phyloP scores from a whole-genome alignment of 2,797 vertebrate species.

The Spea hammondii region DNA sequence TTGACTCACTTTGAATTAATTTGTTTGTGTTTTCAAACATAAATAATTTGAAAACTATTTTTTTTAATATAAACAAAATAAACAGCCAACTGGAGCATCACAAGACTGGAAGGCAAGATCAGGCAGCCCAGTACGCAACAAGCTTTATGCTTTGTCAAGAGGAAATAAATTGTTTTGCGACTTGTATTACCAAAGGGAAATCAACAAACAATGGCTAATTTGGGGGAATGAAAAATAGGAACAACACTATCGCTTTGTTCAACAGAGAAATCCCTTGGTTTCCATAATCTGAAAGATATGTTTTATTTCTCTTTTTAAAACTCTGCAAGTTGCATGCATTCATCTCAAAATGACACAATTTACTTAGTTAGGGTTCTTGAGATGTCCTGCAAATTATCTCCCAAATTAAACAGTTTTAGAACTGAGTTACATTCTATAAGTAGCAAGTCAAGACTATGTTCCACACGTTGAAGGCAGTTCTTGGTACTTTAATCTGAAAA shows the following conservation, averaged over 20 bases:
- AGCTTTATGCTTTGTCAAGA: slow-evolving; percentile 39
- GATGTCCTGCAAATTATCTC: too few relatives aligned
- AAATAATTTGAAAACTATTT: too few relatives aligned
- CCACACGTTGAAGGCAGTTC: too few relatives aligned
- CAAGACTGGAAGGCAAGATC: not conserved
- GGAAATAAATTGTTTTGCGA: slow-evolving; percentile 45
- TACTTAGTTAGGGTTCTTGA: too few relatives aligned
- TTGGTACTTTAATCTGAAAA: too few relatives aligned
- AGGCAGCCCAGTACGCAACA: slow-evolving; percentile 7
- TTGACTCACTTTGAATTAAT: too few relatives aligned
- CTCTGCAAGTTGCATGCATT: not conserved
- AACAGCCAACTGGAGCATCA: not conserved
- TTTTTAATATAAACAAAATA: not conserved
- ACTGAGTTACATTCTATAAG: too few relatives aligned
- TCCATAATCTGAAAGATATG: not conserved
- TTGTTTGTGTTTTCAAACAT: too few relatives aligned
- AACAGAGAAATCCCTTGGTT: not conserved
- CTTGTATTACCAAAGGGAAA: slow-evolving; percentile 26
- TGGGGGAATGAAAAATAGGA: slow-evolving; percentile 9
- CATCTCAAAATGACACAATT: not conserved
- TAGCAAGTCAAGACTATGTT: too few relatives aligned
- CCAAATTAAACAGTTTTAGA: too few relatives aligned
- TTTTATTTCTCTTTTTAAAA: not conserved
- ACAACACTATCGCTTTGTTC: not conserved
- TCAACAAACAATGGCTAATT: slow-evolving; percentile 37